These are phyloP conservation scores for Octodonta nipae DNA, from an alignment of 2,888 invertebrate species.

Conservation along the genomic window DNA sequence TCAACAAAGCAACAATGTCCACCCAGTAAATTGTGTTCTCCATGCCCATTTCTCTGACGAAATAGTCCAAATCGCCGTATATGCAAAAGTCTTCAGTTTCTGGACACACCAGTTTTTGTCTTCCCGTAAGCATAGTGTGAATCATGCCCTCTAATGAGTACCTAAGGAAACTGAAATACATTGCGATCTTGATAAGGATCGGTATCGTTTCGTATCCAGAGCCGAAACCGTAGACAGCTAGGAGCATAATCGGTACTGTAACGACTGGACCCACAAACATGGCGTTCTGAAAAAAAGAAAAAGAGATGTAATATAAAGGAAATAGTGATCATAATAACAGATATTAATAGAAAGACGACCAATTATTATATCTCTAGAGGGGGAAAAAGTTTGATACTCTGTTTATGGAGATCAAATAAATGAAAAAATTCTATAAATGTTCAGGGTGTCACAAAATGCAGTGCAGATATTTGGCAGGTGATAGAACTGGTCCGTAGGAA, in stretches of 20 bases:
- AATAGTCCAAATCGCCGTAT: slow-evolving; percentile 57
- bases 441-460: no score
- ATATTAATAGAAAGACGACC: not conserved
- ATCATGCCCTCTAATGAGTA: slow-evolving; percentile 57
- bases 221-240: slow-evolving; percentile 80
- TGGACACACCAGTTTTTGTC: slow-evolving; percentile 63
- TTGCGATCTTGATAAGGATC: slow-evolving; percentile 63
- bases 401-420: no score
- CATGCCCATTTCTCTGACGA: slow-evolving; percentile 65
- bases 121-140: slow-evolving; percentile 61
- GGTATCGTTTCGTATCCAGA: slow-evolving; percentile 50
- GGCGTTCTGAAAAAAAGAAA: slow-evolving; percentile 49
- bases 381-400: no score
- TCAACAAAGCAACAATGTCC: slow-evolving; percentile 49
- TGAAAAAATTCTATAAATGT: no score
- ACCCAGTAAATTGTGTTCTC: slow-evolving; percentile 53
- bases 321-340: not conserved
- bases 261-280: slow-evolving; percentile 82
- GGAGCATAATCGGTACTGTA: slow-evolving; percentile 74
- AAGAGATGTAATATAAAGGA: not conserved
- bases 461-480: no score
- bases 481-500: no score
- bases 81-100: slow-evolving; percentile 58
- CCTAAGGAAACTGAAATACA: slow-evolving; percentile 72
- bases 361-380: no score